phyloP scores from a whole-genome alignment of 1,140 invertebrate genomes.

The Drosophila yakuba region DNA sequence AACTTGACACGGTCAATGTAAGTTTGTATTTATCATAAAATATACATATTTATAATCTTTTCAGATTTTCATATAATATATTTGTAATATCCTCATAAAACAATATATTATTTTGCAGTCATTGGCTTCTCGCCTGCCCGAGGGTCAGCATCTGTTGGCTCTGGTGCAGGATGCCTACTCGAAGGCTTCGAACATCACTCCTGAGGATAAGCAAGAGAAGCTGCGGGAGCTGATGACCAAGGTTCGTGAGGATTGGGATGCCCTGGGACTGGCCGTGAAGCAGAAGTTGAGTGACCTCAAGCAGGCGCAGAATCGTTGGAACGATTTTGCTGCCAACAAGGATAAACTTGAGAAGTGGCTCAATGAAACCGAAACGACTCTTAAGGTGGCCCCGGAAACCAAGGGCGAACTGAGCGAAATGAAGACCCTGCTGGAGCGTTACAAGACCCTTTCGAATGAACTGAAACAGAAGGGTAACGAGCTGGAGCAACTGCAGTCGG shows the following conservation, averaged over 20 bases:
- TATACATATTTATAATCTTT: background rate
- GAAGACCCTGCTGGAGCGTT: conserved; percentile 94
- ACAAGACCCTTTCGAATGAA: conserved; percentile 91
- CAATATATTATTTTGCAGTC: conserved; percentile 69
- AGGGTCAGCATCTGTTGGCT: conserved; percentile 93
- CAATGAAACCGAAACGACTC: conserved; percentile 87
- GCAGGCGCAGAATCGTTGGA: conserved; percentile 91
- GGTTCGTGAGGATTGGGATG: conserved; percentile 92
- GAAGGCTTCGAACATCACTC: conserved; percentile 92
- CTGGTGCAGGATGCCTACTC: conserved; percentile 93
- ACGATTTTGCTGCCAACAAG: conserved; percentile 91
- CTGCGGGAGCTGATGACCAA: conserved; percentile 90
- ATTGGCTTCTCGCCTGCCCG: conserved; percentile 90
- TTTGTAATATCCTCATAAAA: background rate
- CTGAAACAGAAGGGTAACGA: conserved; percentile 90
- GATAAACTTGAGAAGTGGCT: conserved; percentile 90
- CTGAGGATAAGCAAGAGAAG: conserved; percentile 91
- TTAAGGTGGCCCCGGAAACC: conserved; percentile 88
- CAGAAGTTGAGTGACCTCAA: conserved; percentile 91
- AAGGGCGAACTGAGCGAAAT: conserved; percentile 95
- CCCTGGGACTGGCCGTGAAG: conserved; percentile 92
- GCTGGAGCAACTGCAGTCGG: conserved; percentile 89
- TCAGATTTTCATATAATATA: background rate
- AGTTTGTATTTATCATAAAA: conserved; percentile 19
- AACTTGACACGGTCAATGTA: conserved; percentile 91